A percentile compares a stretch with the other conserved stretches of the same genome.
phyloP scores from a whole-genome alignment of 2,888 invertebrate species.

The Eupithecia tripunctaria region DNA sequence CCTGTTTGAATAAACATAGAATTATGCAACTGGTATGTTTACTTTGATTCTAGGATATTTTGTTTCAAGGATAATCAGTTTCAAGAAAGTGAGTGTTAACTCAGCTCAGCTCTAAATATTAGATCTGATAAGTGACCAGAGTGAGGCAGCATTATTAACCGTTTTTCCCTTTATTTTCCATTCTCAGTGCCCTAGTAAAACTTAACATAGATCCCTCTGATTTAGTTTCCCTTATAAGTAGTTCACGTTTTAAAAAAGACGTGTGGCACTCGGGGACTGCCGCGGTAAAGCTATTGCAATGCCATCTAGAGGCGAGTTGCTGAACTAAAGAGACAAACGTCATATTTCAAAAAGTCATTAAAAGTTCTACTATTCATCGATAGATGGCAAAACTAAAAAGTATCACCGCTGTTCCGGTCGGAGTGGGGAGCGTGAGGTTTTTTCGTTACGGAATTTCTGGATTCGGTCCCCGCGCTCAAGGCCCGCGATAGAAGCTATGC shows the following conservation, averaged over 20 bases:
- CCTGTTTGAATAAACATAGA: background rate
- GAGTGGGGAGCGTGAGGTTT: too few species aligned
- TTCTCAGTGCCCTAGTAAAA: background rate
- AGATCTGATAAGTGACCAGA: background rate
- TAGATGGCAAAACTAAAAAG: too few species aligned
- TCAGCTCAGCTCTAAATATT: background rate
- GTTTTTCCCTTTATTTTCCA: background rate
- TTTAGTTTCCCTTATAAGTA: background rate
- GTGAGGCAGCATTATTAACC: background rate
- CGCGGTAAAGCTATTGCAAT: too few species aligned
- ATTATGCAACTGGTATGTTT: background rate
- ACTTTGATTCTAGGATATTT: background rate
- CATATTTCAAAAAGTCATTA: too few species aligned
- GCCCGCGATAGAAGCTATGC: too few species aligned
- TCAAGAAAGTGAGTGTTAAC: background rate
- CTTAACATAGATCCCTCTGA: background rate
- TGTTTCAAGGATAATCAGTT: background rate
- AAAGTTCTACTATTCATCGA: too few species aligned
- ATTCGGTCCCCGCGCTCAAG: too few species aligned
- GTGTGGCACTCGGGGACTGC: too few species aligned
- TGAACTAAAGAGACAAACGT: too few species aligned
- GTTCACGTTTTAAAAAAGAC: background rate
- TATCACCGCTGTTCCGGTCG: too few species aligned
- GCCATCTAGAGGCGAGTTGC: too few species aligned
- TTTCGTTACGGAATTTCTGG: too few species aligned